Base-by-base conservation (phyloP, 64 coral and sea anemone species). In the Cladopsammia gracilis region DNA sequence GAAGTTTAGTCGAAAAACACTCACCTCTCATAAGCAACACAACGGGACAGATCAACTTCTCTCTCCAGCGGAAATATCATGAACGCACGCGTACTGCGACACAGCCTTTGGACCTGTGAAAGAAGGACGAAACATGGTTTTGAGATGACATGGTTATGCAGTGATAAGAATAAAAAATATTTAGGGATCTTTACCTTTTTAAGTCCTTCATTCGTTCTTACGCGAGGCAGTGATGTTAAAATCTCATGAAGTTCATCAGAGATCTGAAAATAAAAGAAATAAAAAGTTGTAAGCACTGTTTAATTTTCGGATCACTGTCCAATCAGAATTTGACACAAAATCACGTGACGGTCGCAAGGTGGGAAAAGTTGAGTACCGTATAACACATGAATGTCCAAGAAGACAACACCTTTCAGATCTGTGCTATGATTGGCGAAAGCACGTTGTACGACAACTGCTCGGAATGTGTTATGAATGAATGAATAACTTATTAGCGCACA, bases 21-120 rank as follows among this genome's bases (percentile, higher is more conserved):
- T 51, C 44, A 97, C 95, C 95, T 87, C 68, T 97, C 95, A 86
- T 97, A 97, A 20, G 79, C 95, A 13, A 97, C 95, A 45, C 90
- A 84, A 44, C 95, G 87, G 2, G 95, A 92, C 61, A 97, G 65
- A 48, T 97, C 95, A 20, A 73, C 19, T 62, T 97, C 95, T 18
- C 92, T 80, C 59, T 97, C 95, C 25, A 97, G 74, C 12, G 87
- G 95, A 53, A 97, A 97, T 20, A 97, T 97, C 67, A 93, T 89
- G 62, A 97, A 94, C 10, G 95, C 92, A 34, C 95, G 95, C 54
- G 95, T 93, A 46, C 65, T 97, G 2, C 95, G 87, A 75, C 91
- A 97, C 24, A 97, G 59, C 58, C 91, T 90, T 68, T 94, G 95
- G 64, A 97, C 73, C 95, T 97, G 11, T 22, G 46, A 10, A 43